Base-by-base conservation (phyloP, 2,888 invertebrate species). In the Lasioglossum lativentre region DNA sequence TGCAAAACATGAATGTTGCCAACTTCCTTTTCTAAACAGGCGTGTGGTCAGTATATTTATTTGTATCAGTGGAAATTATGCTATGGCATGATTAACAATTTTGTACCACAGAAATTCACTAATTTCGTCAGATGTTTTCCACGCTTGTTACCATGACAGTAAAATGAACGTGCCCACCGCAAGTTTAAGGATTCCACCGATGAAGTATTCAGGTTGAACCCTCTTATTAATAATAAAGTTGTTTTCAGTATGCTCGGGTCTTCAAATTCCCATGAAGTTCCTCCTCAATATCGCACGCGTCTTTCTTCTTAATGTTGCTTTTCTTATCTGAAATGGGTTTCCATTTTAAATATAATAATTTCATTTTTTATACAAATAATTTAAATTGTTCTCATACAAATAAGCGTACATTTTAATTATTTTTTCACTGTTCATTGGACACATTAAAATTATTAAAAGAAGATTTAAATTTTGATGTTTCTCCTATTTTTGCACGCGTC, bases 201-300 rank as follows among this genome's bases (percentile, higher is more conserved):
- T 56, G 56, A 56, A 56, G 56, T 56, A 56, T 56, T 56, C n/a
- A 56, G n/a, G n/a, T 4, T 12, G 56, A n/a, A n/a, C 56, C 56
- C 47, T 47, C 74, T 66, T 74, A 79, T 79, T 74, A 79, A 66
- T 79, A 79, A 79, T 79, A 79, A 79, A 74, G 74, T 73, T 68
- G 56, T 56, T 56, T 56, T 56, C 56, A n/a, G 56, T 12, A 56
- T n/a, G n/a, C 56, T 12, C 12, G 8, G 12, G 4, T 56, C 12
- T 56, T 56, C 56, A 56, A 56, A 56, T 56, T 56, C 56, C 56
- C 56, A 56, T 56, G n/a, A 56, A 63, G 63, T 63, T 63, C 16
- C 30, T 63, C 30, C 63, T 63, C 30, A 63, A 56, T 56, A 56
- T 56, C 56, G 56, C n/a, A 56, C 56, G n/a, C 56, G 56, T n/a